Conservation (phyloP, 2,797 vertebrate species). For the Kryptolebias ocellatus region DNA sequence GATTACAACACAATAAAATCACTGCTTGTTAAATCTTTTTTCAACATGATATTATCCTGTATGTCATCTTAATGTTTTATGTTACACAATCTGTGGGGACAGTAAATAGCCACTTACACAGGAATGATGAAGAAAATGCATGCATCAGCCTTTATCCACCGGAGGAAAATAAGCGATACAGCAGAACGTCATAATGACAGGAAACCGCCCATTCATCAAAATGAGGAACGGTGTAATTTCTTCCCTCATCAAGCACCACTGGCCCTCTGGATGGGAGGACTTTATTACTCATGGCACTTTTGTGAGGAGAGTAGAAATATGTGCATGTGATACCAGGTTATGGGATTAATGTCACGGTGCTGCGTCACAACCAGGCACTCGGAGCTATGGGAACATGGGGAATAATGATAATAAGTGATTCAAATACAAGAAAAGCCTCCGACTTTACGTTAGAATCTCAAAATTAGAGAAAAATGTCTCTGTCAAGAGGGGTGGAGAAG, state of each 20-base stretch:
- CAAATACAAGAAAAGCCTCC: no score
- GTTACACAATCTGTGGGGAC: slow-evolving; percentile 17
- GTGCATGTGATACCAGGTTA: slow-evolving; percentile 8
- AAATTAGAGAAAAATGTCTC: no score
- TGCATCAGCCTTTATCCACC: slow-evolving; percentile 56
- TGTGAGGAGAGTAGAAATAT: slow-evolving; percentile 25
- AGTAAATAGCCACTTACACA: slow-evolving; percentile 23
- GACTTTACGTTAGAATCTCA: no score
- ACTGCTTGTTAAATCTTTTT: slow-evolving; percentile 13
- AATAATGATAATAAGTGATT: not conserved
- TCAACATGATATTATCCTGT: slow-evolving; percentile 8
- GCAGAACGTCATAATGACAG: slow-evolving; percentile 58
- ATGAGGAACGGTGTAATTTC: slow-evolving; percentile 56
- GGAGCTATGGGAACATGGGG: not conserved
- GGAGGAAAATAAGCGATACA: slow-evolving; percentile 51
- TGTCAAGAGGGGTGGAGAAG: no score
- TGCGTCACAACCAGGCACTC: no score
- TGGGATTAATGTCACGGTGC: slow-evolving; percentile 5
- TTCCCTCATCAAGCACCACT: slow-evolving; percentile 59
- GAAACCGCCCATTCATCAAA: slow-evolving; percentile 59
- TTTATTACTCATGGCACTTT: slow-evolving; percentile 56
- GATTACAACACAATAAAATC: slow-evolving; percentile 1
- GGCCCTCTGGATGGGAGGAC: slow-evolving; percentile 51
- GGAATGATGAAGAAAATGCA: slow-evolving; percentile 31
- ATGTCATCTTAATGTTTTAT: slow-evolving; percentile 10